Evolutionary conservation across 2,113 vertebrate species (phyloP).

Genomic region (Gallinago paraguaiae): DNA sequence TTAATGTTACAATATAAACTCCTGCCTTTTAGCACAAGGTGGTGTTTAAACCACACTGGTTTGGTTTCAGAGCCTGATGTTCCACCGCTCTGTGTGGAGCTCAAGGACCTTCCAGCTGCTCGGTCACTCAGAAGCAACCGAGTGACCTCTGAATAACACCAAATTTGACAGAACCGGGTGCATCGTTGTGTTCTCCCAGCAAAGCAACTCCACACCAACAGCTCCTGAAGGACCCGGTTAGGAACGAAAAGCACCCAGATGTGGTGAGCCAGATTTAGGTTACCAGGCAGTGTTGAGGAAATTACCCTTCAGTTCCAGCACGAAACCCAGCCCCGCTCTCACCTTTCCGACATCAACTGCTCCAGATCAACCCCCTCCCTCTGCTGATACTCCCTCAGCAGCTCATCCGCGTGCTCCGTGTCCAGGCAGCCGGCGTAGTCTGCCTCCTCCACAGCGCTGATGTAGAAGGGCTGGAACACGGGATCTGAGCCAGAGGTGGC

Average conservation of each 20-base stretch:
- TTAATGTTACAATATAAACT: neutral
- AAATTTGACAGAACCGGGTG: neutral
- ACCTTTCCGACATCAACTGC: constrained; percentile 72
- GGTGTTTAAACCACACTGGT: neutral
- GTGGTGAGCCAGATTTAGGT: neutral
- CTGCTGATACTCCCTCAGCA: constrained; percentile 81
- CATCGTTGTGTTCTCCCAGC: neutral
- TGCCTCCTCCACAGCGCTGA: constrained; percentile 80
- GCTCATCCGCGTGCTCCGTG: constrained; percentile 71
- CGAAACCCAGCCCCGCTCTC: neutral
- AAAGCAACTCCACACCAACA: neutral
- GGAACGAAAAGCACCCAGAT: neutral
- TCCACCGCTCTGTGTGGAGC: neutral
- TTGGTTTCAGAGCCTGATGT: neutral
- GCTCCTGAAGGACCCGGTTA: neutral
- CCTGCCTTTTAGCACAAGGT: neutral
- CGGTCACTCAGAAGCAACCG: neutral
- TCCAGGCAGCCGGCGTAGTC: constrained; percentile 63
- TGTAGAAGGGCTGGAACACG: constrained; percentile 79
- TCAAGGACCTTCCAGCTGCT: neutral
- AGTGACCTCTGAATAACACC: neutral
- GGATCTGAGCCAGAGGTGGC: neutral
- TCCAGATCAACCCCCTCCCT: constrained; percentile 73
- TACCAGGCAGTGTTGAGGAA: neutral
- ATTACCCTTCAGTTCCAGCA: neutral